phyloP scores from a whole-genome alignment of 2,113 vertebrate species.

The Epinephelus cyanopodus region DNA sequence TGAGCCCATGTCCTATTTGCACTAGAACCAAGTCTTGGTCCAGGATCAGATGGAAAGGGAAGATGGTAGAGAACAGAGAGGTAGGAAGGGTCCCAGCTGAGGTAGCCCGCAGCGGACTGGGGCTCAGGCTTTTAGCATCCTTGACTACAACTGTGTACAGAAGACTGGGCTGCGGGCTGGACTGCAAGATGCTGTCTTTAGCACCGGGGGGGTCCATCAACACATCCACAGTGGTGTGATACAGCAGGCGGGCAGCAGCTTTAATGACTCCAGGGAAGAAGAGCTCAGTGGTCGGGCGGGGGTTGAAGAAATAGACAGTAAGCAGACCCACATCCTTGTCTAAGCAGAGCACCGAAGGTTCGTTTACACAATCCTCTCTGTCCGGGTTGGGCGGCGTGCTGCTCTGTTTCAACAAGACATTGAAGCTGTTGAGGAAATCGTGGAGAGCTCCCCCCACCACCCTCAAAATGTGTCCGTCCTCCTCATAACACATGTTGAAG shows the following conservation, averaged over 20 bases:
- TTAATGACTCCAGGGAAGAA: slow-evolving; percentile 95
- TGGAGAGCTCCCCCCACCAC: slow-evolving; percentile 96
- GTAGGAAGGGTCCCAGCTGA: slow-evolving; percentile 93
- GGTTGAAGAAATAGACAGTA: slow-evolving; percentile 96
- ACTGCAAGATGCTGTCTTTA: slow-evolving; percentile 89
- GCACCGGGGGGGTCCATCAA: slow-evolving; percentile 84
- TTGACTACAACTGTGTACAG: slow-evolving; percentile 91
- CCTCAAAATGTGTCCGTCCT: slow-evolving; percentile 93
- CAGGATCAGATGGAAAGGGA: slow-evolving; percentile 97
- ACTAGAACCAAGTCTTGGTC: slow-evolving; percentile 94
- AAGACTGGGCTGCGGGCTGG: slow-evolving; percentile 92
- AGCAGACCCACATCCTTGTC: slow-evolving; percentile 94
- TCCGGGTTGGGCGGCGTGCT: slow-evolving; percentile 80
- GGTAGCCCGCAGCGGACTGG: slow-evolving; percentile 91
- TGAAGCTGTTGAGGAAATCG: slow-evolving; percentile 98
- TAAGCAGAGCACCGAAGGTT: slow-evolving; percentile 94
- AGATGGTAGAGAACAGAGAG: slow-evolving; percentile 94
- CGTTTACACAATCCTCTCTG: slow-evolving; percentile 83
- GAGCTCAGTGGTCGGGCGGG: slow-evolving; percentile 89
- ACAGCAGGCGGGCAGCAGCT: slow-evolving; percentile 91
- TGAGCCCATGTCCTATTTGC: slow-evolving; percentile 94
- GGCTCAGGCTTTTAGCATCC: slow-evolving; percentile 87
- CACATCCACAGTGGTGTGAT: slow-evolving; percentile 92
- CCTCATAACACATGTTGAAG: slow-evolving; percentile 95
- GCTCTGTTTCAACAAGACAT: slow-evolving; percentile 94